Conservation (phyloP, 2,797 vertebrate genomes). For the Pterois miles region DNA sequence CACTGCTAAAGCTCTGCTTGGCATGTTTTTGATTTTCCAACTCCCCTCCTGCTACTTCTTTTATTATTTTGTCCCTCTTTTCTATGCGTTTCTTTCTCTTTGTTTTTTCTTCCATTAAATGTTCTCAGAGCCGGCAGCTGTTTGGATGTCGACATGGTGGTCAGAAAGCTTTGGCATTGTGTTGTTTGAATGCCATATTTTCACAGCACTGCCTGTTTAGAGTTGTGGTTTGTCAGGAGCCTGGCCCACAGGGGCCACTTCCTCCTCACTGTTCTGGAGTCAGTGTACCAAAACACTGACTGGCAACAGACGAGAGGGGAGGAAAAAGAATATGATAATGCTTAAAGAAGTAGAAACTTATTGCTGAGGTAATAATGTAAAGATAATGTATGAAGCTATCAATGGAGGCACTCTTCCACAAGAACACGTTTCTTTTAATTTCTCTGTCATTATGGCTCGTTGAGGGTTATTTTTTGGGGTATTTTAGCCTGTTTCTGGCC, state of each 20-base stretch:
- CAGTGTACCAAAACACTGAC: conserved; percentile 56
- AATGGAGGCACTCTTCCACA: background rate
- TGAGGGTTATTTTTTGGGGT: background rate
- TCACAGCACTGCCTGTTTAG: conserved; percentile 71
- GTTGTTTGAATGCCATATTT: conserved; percentile 69
- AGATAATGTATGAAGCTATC: background rate
- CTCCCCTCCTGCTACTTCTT: conserved; percentile 37
- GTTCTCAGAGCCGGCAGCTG: conserved; percentile 51
- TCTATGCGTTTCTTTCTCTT: conserved; percentile 32
- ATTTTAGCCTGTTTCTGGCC: too few species aligned
- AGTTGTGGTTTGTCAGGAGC: conserved; percentile 75
- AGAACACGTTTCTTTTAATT: background rate
- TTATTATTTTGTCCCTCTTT: conserved; percentile 39
- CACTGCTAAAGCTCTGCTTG: conserved; percentile 37
- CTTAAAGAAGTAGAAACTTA: background rate
- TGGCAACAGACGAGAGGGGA: conserved; percentile 17
- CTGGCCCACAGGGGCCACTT: conserved; percentile 64
- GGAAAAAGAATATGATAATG: background rate
- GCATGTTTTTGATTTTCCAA: conserved; percentile 59
- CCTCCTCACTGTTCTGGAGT: conserved; percentile 66
- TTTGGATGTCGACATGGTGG: conserved; percentile 54
- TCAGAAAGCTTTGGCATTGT: conserved; percentile 60
- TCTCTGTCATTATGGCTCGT: background rate
- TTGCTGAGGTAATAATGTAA: background rate
- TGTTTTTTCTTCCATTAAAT: conserved; percentile 39